Conservation (phyloP, 2,113 vertebrate species). For the Hypanus sabinus region DNA sequence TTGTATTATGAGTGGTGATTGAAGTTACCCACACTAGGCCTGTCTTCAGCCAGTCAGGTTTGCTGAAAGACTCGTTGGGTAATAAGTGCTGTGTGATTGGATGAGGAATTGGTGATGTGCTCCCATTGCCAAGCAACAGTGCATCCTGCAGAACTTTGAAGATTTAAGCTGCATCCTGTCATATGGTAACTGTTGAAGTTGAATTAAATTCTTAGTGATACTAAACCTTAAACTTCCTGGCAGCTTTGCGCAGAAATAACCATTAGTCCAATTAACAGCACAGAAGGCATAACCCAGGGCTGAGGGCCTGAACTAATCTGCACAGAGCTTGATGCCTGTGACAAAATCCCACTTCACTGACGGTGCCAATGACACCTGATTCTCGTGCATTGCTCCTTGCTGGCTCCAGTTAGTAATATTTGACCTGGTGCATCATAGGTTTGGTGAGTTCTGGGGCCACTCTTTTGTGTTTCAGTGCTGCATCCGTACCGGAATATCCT, state of each 20-base stretch:
- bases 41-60: too few species aligned
- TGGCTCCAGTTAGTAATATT: not conserved
- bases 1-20: too few species aligned
- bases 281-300: not conserved
- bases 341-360: not conserved
- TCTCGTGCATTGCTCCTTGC: not conserved
- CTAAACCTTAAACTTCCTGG: not conserved
- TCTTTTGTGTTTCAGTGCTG: slow-evolving; percentile 66
- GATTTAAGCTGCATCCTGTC: not conserved
- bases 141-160: not conserved
- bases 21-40: too few species aligned
- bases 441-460: not conserved
- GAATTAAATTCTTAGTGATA: not conserved
- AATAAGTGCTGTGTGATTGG: not conserved
- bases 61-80: too few species aligned
- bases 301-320: not conserved
- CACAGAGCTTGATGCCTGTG: not conserved
- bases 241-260: not conserved
- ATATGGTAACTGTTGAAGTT: not conserved
- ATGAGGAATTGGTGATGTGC: not conserved
- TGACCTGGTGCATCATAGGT: not conserved
- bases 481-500: slow-evolving; percentile 87
- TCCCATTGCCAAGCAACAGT: not conserved
- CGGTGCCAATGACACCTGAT: not conserved
- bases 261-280: not conserved